Evolutionary conservation across 2,113 vertebrate species (phyloP).

Genomic region (Thalassarche chlororhynchos): DNA sequence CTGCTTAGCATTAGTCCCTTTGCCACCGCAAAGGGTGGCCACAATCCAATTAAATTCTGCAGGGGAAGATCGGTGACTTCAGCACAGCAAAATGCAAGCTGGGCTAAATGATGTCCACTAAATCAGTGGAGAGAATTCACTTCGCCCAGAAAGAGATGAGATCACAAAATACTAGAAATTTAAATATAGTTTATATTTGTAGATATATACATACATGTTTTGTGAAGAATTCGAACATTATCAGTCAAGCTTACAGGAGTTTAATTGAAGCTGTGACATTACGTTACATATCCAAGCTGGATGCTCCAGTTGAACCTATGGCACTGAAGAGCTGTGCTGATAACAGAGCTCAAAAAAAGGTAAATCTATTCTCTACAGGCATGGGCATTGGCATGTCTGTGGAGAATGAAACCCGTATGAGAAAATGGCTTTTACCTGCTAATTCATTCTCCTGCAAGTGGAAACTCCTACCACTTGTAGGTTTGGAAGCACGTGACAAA

Average conservation of each 20-base stretch:
- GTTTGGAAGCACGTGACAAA: not conserved
- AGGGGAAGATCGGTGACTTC: not conserved
- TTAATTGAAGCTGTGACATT: not conserved
- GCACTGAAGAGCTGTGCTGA: not conserved
- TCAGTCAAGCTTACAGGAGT: not conserved
- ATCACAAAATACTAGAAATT: not conserved
- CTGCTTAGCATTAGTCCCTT: not conserved
- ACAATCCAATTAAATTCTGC: not conserved
- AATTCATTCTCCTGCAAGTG: not conserved
- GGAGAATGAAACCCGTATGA: not conserved
- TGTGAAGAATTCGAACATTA: not conserved
- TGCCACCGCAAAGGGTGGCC: not conserved
- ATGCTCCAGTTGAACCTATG: not conserved
- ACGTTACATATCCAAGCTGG: not conserved
- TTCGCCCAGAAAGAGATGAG: not conserved
- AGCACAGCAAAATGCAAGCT: not conserved
- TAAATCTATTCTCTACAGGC: not conserved
- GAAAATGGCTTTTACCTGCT: not conserved
- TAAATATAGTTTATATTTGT: not conserved
- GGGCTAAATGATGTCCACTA: not conserved
- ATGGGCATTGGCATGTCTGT: not conserved
- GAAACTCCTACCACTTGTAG: not conserved
- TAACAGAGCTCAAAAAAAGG: not conserved
- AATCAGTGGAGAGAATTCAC: not conserved
- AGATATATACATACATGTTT: not conserved